Evolutionary conservation across 2,113 vertebrate genomes (phyloP).

Genomic region (Himantopus leucocephalus): DNA sequence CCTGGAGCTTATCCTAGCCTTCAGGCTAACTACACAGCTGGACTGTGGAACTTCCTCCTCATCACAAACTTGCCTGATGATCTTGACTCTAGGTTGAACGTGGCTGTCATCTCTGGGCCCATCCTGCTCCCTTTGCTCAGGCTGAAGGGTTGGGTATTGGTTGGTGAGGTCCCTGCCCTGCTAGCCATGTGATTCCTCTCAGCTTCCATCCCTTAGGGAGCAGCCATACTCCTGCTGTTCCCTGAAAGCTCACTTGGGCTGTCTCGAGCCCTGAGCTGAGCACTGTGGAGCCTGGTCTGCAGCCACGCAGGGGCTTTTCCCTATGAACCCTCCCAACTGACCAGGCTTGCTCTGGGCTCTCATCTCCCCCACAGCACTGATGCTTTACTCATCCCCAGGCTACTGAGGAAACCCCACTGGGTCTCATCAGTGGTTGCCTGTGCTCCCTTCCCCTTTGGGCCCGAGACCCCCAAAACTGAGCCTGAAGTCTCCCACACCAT

Average conservation of each 20-base stretch:
- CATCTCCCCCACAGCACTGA: neutral
- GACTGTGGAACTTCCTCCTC: neutral
- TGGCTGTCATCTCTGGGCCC: neutral
- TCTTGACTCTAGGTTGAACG: neutral
- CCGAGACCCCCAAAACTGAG: neutral
- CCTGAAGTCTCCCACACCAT: neutral
- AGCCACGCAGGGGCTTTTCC: neutral
- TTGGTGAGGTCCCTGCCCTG: neutral
- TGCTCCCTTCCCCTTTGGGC: neutral
- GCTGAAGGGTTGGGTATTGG: neutral
- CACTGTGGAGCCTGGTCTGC: neutral
- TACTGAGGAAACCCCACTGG: neutral
- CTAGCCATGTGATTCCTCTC: neutral
- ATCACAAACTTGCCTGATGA: neutral
- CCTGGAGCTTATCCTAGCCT: neutral
- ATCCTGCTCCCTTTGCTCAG: neutral
- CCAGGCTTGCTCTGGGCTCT: neutral
- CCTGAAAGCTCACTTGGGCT: neutral
- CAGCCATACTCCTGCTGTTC: neutral
- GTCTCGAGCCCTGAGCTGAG: neutral
- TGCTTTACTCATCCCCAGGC: neutral
- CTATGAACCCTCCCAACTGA: neutral
- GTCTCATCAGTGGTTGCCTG: neutral
- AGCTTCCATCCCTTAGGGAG: neutral
- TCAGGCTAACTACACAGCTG: neutral